phyloP scores from a whole-genome alignment of 2,888 invertebrate species.

The Allygus modestus region DNA sequence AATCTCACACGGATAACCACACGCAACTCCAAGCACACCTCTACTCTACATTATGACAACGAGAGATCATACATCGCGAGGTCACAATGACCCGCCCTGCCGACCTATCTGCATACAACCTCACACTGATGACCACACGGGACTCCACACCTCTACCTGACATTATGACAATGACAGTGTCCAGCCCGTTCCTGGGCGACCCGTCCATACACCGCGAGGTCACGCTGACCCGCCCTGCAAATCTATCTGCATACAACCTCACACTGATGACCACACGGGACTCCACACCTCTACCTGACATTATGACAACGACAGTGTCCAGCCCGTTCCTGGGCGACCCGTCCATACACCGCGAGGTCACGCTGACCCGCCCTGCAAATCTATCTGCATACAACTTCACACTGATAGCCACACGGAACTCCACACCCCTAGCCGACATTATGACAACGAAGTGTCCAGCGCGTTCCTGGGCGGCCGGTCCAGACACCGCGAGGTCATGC shows the following conservation, averaged over 20 bases:
- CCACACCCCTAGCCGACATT: no score
- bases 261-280: conserved; percentile 33
- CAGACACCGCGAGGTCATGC: no score
- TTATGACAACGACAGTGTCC: no score
- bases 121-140: conserved; percentile 28
- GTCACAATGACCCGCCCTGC: conserved; percentile 52
- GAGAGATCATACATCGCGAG: no score
- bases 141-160: background rate
- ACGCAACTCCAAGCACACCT: no score
- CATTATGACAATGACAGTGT: no score
- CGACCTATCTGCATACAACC: conserved; percentile 16
- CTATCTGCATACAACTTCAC: conserved; percentile 15
- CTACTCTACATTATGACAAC: no score
- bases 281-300: no score
- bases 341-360: conserved; percentile 54
- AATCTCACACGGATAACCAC: no score
- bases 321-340: no score
- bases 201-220: conserved; percentile 51
- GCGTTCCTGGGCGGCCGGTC: conserved; percentile 35
- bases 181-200: no score
- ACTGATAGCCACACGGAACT: conserved; percentile 31
- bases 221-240: conserved; percentile 52
- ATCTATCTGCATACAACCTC: conserved; percentile 10
- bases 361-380: conserved; percentile 44
- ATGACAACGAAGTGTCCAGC: no score